Evolutionary conservation across 2,888 invertebrate species (phyloP), one percentile per base, ranked within the genome.

Genomic region (Neoascia interrupta): DNA sequence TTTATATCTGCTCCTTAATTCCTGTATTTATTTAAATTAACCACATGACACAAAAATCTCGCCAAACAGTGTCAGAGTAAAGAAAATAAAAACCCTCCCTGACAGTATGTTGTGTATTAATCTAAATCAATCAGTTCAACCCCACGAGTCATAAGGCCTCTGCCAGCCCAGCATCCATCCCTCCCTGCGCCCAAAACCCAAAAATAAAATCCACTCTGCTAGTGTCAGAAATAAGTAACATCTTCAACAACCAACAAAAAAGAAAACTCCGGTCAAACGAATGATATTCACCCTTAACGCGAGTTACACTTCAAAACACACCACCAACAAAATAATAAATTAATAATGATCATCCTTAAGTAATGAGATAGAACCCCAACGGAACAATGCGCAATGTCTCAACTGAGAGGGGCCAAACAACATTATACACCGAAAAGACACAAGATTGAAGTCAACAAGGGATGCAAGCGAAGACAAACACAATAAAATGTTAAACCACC

Each of bases 391-490:
- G 56, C 31, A 41, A n/a, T 49, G 49, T 73, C 28, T 49, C 58
- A 43, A 19, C 21, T 23, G 15, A 16, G 15, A 19, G n/a, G n/a
- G n/a, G n/a, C n/a, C 26, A 26, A 26, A 26, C 31, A 31, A 3
- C 3, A 3, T 31, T 31, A 31, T 26, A 26, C 8, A 4, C n/a
- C 5, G 5, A 45, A 19, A 60, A 53, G 43, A 31, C 21, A 28
- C 13, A 21, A 79, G 43, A 79, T 79, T 68, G 66, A 73, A 79
- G 73, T 79, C 73, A 79, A 79, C 79, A 79, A 79, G 79, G 79
- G 79, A 79, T 79, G 79, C 66, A 73, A 73, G 73, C 79, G 79
- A 79, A 79, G 79, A 79, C 79, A 79, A 79, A 79, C 73, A 79
- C 60, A 79, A 79, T 79, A 79, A 79, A 73, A 79, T 56, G 79